These are phyloP conservation scores for Salticus scenicus DNA, from an alignment of 2,888 invertebrate species.

Conservation along the genomic window DNA sequence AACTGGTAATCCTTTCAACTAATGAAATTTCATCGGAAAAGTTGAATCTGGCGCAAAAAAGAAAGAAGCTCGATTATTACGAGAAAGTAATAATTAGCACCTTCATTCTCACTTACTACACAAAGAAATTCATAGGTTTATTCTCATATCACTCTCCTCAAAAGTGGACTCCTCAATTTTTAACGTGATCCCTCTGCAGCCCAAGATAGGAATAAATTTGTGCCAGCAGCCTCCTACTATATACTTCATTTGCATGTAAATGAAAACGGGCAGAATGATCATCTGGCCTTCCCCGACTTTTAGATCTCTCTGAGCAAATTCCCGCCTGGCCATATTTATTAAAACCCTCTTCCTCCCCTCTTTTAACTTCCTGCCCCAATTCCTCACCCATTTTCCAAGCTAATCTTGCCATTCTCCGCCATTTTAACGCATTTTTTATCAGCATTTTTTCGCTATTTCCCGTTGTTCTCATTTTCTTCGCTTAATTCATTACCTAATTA, in stretches of 20 bases:
- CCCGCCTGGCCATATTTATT: conserved; percentile 69
- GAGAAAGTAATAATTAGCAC: too few relatives aligned
- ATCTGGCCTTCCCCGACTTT: conserved; percentile 50
- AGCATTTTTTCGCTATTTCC: conserved; percentile 19
- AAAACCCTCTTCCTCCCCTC: conserved; percentile 38
- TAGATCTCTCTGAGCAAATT: conserved; percentile 64
- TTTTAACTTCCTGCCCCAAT: neutral
- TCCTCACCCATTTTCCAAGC: conserved; percentile 35
- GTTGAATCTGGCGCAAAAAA: too few relatives aligned
- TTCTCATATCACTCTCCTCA: conserved; percentile 25
- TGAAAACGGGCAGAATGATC: conserved; percentile 79
- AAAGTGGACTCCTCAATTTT: conserved; percentile 62
- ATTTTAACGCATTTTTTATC: conserved; percentile 38
- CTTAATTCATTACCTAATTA: conserved; percentile 69
- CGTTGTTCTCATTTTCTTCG: conserved; percentile 64
- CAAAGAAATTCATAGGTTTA: neutral
- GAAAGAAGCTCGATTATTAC: too few relatives aligned
- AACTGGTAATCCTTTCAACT: too few relatives aligned
- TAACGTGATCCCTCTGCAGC: conserved; percentile 53
- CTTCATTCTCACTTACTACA: neutral
- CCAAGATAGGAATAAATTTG: conserved; percentile 56
- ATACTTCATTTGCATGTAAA: conserved; percentile 70
- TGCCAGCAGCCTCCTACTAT: conserved; percentile 36
- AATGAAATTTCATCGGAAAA: too few relatives aligned
- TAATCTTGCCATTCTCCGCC: conserved; percentile 47